Conservation (phyloP, 2,113 vertebrate genomes). For the Balaeniceps rex region DNA sequence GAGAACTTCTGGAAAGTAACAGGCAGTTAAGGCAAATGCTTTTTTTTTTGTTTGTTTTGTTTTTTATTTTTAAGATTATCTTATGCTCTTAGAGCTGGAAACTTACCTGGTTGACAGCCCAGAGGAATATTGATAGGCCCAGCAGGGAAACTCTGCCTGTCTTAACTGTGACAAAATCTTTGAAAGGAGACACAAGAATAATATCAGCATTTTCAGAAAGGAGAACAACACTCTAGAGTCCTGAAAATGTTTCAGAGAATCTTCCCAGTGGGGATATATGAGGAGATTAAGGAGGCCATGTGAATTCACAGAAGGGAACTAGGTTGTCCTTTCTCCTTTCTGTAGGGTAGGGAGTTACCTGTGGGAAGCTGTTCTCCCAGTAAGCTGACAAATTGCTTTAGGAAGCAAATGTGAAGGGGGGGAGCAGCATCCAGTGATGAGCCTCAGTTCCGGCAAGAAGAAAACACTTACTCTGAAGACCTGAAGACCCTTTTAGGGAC, state of each 20-base stretch:
- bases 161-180: slow-evolving; percentile 33
- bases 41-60: background rate
- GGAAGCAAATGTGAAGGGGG: background rate
- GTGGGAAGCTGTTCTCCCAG: background rate
- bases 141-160: background rate
- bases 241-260: background rate
- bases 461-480: background rate
- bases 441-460: background rate
- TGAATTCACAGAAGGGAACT: background rate
- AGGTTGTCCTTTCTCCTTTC: background rate
- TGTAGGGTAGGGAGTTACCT: background rate
- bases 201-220: slow-evolving; percentile 28
- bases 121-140: slow-evolving; percentile 1
- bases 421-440: background rate
- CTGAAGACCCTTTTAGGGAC: background rate
- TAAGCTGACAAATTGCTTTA: background rate
- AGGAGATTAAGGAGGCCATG: background rate
- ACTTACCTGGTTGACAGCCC: background rate
- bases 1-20: background rate
- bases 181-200: background rate
- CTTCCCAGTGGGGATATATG: background rate
- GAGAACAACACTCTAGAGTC: background rate
- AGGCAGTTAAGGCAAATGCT: background rate
- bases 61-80: background rate
- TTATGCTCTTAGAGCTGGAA: background rate